Percentiles rank a stretch among this genome's conserved stretches.
These are phyloP conservation scores for Schmidtea mediterranea DNA, from an alignment of 1,140 invertebrate genomes.

Conservation along the genomic window DNA sequence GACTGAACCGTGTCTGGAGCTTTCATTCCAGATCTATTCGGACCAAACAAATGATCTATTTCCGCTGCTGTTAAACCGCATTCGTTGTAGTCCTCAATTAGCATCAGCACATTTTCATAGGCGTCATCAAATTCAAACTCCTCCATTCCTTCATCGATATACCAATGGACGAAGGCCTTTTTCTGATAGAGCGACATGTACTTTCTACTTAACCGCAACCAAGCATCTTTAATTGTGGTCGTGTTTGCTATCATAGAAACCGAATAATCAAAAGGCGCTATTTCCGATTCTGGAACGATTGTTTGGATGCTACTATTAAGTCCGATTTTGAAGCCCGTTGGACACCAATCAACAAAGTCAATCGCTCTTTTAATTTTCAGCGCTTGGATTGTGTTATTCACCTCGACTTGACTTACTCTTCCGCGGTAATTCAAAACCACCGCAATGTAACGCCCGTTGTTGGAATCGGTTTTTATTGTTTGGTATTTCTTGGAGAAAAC, in stretches of 20 bases:
- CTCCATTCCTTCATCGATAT: conserved; percentile 11
- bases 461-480: conserved; percentile 42
- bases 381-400: conserved; percentile 14
- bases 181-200: conserved; percentile 10
- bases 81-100: conserved; percentile 13
- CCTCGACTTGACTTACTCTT: conserved; percentile 31
- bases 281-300: conserved; percentile 15
- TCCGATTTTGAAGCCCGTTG: conserved; percentile 15
- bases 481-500: conserved; percentile 54
- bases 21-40: no score
- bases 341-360: conserved; percentile 12
- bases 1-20: no score
- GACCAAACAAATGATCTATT: no score
- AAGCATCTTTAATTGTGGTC: conserved; percentile 4
- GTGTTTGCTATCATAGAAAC: conserved; percentile 6
- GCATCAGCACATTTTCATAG: conserved; percentile 12
- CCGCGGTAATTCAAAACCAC: conserved; percentile 54
- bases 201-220: conserved; percentile 14
- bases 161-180: conserved; percentile 16
- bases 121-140: conserved; percentile 14
- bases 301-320: conserved; percentile 19
- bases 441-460: conserved; percentile 37
- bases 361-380: conserved; percentile 6
- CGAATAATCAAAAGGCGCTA: conserved; percentile 17
- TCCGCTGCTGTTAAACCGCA: no score